Conservation (phyloP, 30 jellyfish, hydroid and myxozoan genomes). For the Mastigias papua region DNA sequence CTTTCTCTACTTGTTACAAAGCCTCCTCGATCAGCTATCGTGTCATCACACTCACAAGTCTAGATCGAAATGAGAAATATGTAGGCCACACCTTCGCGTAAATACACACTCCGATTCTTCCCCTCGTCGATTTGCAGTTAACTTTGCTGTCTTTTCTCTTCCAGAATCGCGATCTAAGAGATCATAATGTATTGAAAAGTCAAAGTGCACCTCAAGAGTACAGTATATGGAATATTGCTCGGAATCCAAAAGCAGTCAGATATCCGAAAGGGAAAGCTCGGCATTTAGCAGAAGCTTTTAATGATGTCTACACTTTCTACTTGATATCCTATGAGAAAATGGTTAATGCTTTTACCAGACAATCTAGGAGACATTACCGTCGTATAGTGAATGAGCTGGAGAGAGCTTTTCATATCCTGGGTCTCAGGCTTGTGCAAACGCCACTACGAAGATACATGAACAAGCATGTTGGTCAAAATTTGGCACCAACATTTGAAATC, state of each 20-base stretch:
- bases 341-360: not conserved
- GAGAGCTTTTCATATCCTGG: not conserved
- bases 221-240: conserved; percentile 49
- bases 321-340: conserved; percentile 4
- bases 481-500: conserved; percentile 57
- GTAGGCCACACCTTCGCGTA: too few relatives aligned
- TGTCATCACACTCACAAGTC: too few relatives aligned
- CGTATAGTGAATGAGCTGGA: not conserved
- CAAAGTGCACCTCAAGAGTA: not conserved
- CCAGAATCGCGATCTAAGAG: not conserved
- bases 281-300: conserved; percentile 12
- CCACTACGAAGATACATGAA: conserved; percentile 22
- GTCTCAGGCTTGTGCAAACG: conserved; percentile 17
- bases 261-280: conserved; percentile 44
- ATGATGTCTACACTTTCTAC: conserved; percentile 30
- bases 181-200: not conserved
- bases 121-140: too few relatives aligned
- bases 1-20: too few relatives aligned
- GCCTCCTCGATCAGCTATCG: too few relatives aligned
- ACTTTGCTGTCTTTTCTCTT: too few relatives aligned
- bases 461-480: conserved; percentile 40
- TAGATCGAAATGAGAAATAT: too few relatives aligned
- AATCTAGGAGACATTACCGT: not conserved
- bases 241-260: conserved; percentile 10
- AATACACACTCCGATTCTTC: too few relatives aligned